Base-by-base conservation (phyloP, 92 coral and sea anemone species). In the Palythoa grandiflora region DNA sequence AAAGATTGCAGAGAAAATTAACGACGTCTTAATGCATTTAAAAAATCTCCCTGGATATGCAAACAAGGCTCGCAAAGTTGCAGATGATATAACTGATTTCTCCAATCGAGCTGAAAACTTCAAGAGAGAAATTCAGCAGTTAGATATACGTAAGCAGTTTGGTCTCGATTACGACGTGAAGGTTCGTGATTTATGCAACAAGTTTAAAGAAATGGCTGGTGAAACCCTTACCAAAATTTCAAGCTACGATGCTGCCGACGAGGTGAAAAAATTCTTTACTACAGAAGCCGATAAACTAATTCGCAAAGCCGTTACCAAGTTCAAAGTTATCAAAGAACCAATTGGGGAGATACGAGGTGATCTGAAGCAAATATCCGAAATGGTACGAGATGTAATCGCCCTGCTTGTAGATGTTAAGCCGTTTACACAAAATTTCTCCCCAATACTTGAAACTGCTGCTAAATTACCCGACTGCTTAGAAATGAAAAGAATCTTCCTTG, bases 41-140 rank as follows among this genome's bases (percentile, higher is more conserved):
- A 83, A 79, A 38, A 91, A 93, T 53, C 92, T 97, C n/a, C 99
- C 99, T 1, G 92, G 85, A 50, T 92, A 97, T 63, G 98, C 98
- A 2, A 88, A 88, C 75, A 93, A 91, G 57, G 99, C 98, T 50
- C 94, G 96, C 37, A 89, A 94, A 78, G 91, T 93, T 65, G 97
- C 97, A 16, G 97, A 97, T 68, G 98, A 95, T 39, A 90, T 97
- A 3, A 87, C 89, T 1, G 89, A 94, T 68, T 97, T 97, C 79
- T 91, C 97, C 5, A 91, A 92, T 68, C 84, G 87, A 75, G 97
- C 97, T 38, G 89, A 91, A 68, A 80, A 89, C 28, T 95, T 94
- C 87, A 89, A 92, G 86, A 83, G 84, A 60, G 96, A 95, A 87
- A 88, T 97, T 21, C 87, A 89, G 39, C 96, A 95, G 81, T 94